Conservation (phyloP, 2,113 vertebrate species). For the Chelonoidis abingdonii region DNA sequence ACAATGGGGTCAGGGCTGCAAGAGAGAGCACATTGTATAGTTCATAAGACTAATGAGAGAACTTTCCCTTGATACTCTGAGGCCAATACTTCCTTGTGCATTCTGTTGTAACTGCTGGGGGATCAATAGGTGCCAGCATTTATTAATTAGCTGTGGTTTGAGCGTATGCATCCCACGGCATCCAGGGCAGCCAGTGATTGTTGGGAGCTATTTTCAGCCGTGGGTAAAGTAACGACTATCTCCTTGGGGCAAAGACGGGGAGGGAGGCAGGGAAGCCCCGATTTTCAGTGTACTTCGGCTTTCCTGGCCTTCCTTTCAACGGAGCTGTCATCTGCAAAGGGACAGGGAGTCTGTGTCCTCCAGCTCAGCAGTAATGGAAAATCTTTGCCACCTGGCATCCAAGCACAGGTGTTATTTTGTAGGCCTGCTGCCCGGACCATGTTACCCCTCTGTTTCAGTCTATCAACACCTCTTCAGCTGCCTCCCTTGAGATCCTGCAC, state of each 20-base stretch:
- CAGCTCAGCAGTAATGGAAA: not conserved
- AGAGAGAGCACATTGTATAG: slow-evolving; percentile 58
- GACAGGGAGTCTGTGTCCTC: not conserved
- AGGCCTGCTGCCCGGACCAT: not conserved
- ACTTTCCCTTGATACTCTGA: slow-evolving; percentile 17
- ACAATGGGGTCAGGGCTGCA: slow-evolving; percentile 67
- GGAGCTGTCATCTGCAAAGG: fast-evolving
- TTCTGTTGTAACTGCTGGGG: not conserved
- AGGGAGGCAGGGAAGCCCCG: slow-evolving; percentile 17
- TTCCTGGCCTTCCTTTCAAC: not conserved
- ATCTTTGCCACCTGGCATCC: not conserved
- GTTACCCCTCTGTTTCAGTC: not conserved
- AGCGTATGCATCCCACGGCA: slow-evolving; percentile 32
- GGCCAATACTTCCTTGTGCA: slow-evolving; percentile 2
- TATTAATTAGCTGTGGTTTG: slow-evolving; percentile 41
- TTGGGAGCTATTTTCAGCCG: slow-evolving; percentile 15
- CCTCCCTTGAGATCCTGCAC: not conserved
- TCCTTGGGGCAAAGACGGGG: not conserved
- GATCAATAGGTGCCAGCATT: slow-evolving; percentile 51
- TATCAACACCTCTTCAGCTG: fast-evolving
- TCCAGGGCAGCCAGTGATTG: slow-evolving; percentile 36
- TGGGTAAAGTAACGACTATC: not conserved
- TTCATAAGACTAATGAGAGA: slow-evolving; percentile 79
- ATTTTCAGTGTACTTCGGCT: not conserved
- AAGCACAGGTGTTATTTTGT: not conserved